Conservation (phyloP, 2,888 invertebrate species). For the Apotomis betuletana region DNA sequence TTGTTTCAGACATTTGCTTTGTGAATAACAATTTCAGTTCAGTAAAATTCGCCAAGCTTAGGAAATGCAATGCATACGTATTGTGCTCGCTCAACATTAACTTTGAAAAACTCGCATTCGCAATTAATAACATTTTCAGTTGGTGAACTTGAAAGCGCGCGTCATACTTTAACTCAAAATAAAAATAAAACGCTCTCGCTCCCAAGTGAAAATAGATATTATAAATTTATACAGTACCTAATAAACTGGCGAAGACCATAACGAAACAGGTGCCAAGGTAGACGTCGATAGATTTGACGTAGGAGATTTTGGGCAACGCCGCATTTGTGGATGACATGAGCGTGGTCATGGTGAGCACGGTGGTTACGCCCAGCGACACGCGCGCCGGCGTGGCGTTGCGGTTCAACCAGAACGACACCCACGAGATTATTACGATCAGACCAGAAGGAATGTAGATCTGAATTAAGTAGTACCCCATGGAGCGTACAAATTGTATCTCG, state of each 20-base stretch:
- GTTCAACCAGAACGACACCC: slow-evolving; percentile 98
- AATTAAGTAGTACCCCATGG: slow-evolving; percentile 99
- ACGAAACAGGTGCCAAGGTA: slow-evolving; percentile 99
- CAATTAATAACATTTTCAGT: neutral
- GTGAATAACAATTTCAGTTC: neutral
- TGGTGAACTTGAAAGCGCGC: neutral
- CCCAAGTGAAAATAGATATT: slow-evolving; percentile 47
- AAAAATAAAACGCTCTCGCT: neutral
- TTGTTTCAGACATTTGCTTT: slow-evolving; percentile 4
- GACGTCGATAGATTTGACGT: slow-evolving; percentile 98
- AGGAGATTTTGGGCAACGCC: slow-evolving; percentile 98
- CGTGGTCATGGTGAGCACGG: slow-evolving; percentile 98
- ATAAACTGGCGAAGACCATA: slow-evolving; percentile 98
- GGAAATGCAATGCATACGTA: slow-evolving; percentile 23
- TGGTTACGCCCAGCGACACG: slow-evolving; percentile 96
- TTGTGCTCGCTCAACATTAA: neutral
- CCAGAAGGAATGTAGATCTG: slow-evolving; percentile 99
- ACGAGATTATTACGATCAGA: slow-evolving; percentile 98
- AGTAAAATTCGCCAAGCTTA: slow-evolving; percentile 12
- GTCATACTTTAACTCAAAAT: neutral
- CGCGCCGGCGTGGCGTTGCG: slow-evolving; percentile 97
- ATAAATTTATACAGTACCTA: slow-evolving; percentile 85
- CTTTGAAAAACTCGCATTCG: slow-evolving; percentile 9
- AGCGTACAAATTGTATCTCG: slow-evolving; percentile 98
- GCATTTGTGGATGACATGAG: slow-evolving; percentile 98